These are phyloP conservation scores for Cotesia congregata DNA, from an alignment of 2,888 invertebrate genomes.

Conservation along the genomic window DNA sequence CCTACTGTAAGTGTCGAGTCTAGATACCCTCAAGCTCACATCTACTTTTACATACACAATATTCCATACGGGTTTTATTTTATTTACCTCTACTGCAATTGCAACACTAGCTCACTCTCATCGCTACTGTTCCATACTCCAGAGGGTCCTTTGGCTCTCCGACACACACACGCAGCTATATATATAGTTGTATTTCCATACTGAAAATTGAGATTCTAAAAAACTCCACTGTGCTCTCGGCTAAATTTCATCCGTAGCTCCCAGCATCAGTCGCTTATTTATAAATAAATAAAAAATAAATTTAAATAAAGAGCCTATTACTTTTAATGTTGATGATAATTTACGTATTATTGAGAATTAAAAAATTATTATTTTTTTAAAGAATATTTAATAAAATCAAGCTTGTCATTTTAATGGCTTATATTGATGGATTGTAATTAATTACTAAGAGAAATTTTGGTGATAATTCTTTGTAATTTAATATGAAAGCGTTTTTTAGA, in stretches of 20 bases:
- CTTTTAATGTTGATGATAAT: conserved; percentile 3
- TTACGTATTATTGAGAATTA: not conserved
- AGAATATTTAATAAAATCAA: not conserved
- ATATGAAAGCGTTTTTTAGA: not conserved
- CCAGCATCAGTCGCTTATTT: conserved; percentile 44
- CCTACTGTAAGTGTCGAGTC: not conserved
- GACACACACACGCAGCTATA: no score
- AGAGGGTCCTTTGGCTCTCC: conserved; percentile 31
- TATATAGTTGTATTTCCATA: conserved; percentile 4
- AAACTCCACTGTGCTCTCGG: conserved; percentile 61
- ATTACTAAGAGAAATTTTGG: not conserved
- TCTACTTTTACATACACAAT: no score
- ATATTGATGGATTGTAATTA: not conserved
- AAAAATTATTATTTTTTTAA: not conserved
- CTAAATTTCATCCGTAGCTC: conserved; percentile 61
- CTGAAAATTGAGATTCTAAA: conserved; percentile 53
- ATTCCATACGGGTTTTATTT: no score
- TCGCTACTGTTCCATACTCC: not conserved
- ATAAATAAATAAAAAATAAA: conserved; percentile 28
- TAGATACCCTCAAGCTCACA: no score
- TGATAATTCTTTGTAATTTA: not conserved
- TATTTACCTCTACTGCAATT: no score
- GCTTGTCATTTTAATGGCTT: not conserved
- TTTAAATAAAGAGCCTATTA: conserved; percentile 16
- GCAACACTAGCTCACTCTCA: no score